Percentiles rank a stretch among this genome's conserved stretches.
Conservation (phyloP, 53 echinoderm and acorn worm genomes). For the Echinarachnius parma region DNA sequence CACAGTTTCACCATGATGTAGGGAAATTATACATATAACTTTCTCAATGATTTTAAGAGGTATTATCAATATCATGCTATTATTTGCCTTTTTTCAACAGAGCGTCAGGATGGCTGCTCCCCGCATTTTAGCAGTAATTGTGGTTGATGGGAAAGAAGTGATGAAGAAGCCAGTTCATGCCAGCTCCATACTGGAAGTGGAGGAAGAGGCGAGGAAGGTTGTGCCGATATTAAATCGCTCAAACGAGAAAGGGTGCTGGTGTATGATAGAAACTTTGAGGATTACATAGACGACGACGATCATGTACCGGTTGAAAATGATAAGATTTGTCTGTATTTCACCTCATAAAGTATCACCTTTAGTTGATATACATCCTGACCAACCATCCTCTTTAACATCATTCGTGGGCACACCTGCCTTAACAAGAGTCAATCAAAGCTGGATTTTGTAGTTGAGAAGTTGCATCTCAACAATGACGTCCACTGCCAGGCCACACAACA, state of each 20-base stretch:
- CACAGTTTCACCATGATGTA: too few relatives aligned
- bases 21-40: too few relatives aligned
- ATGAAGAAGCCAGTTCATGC: conserved; percentile 9
- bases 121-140: not conserved
- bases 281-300: conserved; percentile 6
- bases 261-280: conserved; percentile 24
- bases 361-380: too few relatives aligned
- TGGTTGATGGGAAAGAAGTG: conserved; percentile 30
- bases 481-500: too few relatives aligned
- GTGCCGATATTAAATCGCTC: conserved; percentile 3
- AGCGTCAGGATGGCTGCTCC: not conserved
- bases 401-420: too few relatives aligned
- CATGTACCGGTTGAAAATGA: conserved; percentile 14
- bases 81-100: not conserved
- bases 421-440: too few relatives aligned
- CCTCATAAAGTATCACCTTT: too few relatives aligned
- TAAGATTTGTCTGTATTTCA: conserved; percentile 35
- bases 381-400: too few relatives aligned
- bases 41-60: too few relatives aligned
- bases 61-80: too few relatives aligned
- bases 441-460: too few relatives aligned
- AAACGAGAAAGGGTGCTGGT: conserved; percentile 4
- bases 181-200: conserved; percentile 2
- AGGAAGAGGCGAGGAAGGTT: not conserved
- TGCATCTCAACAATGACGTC: too few relatives aligned